A percentile compares a stretch with the other conserved stretches of the same genome.
Evolutionary conservation across 2,113 vertebrate genomes (phyloP).

Genomic region (Paradoxurus hermaphroditus): DNA sequence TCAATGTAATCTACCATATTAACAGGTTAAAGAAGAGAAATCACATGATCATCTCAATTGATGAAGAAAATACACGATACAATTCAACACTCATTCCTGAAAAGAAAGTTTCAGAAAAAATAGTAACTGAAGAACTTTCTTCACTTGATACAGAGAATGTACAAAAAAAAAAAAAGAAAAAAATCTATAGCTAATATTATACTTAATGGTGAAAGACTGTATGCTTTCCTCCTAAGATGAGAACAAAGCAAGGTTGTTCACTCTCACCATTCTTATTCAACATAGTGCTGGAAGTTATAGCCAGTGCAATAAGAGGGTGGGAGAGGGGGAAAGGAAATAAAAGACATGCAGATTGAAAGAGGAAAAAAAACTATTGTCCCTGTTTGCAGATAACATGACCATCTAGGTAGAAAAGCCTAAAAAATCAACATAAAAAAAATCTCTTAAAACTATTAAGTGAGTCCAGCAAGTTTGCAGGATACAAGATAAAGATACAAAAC

Average conservation of each 20-base stretch:
- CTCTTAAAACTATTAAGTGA: neutral
- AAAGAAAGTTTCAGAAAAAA: neutral
- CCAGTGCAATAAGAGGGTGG: neutral
- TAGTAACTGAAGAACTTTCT: neutral
- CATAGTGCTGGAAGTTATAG: neutral
- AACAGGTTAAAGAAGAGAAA: neutral
- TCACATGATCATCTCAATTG: neutral
- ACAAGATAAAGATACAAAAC: neutral
- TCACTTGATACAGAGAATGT: neutral
- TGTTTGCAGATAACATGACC: neutral
- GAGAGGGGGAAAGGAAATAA: neutral
- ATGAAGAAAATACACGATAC: neutral
- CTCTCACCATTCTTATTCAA: neutral
- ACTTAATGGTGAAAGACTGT: neutral
- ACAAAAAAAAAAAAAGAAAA: neutral
- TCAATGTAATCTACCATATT: neutral
- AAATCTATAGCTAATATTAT: neutral
- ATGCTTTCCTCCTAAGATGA: neutral
- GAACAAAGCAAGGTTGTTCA: neutral
- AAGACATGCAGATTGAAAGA: neutral
- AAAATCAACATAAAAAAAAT: neutral
- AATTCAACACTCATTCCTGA: neutral
- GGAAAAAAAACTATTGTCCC: neutral
- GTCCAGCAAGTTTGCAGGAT: neutral
- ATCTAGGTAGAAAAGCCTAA: neutral